These are phyloP conservation scores for Ambastaia sidthimunki DNA, from an alignment of 2,797 vertebrate genomes.

Conservation along the genomic window DNA sequence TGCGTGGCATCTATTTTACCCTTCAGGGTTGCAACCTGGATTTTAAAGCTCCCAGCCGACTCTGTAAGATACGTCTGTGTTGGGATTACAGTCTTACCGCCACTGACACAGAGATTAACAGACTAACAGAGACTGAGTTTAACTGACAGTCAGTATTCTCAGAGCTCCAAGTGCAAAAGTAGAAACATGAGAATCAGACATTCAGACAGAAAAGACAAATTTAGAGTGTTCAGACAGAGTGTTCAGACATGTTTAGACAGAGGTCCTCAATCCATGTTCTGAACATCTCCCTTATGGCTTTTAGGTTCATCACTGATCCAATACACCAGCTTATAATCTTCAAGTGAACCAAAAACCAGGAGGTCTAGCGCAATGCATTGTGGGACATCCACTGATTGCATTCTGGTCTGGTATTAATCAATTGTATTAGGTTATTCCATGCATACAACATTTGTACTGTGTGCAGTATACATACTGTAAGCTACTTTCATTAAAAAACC, in stretches of 20 bases:
- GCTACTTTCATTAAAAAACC: no score
- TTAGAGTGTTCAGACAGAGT: not conserved
- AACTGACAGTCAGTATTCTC: slow-evolving; percentile 28
- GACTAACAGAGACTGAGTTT: slow-evolving; percentile 28
- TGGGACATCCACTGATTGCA: not conserved
- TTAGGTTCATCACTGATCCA: not conserved
- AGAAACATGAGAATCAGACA: not conserved
- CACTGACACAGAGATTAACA: slow-evolving; percentile 51
- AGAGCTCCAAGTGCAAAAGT: not conserved
- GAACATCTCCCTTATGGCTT: no score
- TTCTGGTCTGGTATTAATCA: no score
- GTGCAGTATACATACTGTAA: no score
- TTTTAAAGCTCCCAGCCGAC: slow-evolving; percentile 15
- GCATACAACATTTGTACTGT: no score
- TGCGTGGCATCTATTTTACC: not conserved
- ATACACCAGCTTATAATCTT: not conserved
- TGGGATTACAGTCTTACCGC: slow-evolving; percentile 50
- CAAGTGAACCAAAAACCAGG: not conserved
- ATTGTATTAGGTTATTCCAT: no score
- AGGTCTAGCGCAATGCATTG: not conserved
- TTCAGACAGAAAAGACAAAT: not conserved
- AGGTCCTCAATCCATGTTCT: not conserved
- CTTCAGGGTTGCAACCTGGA: not conserved
- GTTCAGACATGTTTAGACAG: not conserved
- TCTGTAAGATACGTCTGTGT: slow-evolving; percentile 29